These are phyloP conservation scores for Hippocampus kuda DNA, from an alignment of 2,797 vertebrate genomes.

Conservation along the genomic window DNA sequence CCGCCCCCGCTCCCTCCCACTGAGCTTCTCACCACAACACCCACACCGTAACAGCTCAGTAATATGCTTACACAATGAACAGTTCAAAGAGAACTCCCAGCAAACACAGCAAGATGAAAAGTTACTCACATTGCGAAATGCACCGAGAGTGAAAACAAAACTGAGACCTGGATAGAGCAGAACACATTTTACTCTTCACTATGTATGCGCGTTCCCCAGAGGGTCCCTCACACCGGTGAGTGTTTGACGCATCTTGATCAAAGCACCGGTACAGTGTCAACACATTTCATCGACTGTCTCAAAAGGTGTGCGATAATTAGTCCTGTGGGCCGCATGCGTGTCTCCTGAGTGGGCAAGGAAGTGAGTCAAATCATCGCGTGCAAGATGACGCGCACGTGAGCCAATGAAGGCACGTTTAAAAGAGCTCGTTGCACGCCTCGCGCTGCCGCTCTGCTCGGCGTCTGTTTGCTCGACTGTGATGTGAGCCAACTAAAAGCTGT, in stretches of 20 bases:
- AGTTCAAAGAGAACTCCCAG: not conserved
- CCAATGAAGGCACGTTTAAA: not conserved
- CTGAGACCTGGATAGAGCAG: not conserved
- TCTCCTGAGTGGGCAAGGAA: not conserved
- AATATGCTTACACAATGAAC: not conserved
- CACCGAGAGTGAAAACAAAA: not conserved
- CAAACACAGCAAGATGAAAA: not conserved
- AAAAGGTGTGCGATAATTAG: conserved; percentile 45
- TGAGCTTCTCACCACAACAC: not conserved
- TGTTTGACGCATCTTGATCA: conserved; percentile 47
- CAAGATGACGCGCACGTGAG: not conserved
- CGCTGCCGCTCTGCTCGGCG: not conserved
- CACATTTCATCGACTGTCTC: conserved; percentile 43
- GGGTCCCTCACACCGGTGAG: conserved; percentile 14
- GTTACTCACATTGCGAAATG: not conserved
- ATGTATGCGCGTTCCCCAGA: conserved; percentile 12
- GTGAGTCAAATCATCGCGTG: conserved; percentile 1
- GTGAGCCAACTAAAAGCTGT: conserved; percentile 19
- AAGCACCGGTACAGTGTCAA: conserved; percentile 33
- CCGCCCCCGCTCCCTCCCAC: not conserved
- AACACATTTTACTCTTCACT: not conserved
- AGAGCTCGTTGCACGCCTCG: not conserved
- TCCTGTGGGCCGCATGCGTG: conserved; percentile 8
- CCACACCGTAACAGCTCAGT: conserved; percentile 2
- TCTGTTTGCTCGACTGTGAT: conserved; percentile 19